Conservation (phyloP, 2,888 invertebrate genomes). For the Tanytarsus gracilentus region DNA sequence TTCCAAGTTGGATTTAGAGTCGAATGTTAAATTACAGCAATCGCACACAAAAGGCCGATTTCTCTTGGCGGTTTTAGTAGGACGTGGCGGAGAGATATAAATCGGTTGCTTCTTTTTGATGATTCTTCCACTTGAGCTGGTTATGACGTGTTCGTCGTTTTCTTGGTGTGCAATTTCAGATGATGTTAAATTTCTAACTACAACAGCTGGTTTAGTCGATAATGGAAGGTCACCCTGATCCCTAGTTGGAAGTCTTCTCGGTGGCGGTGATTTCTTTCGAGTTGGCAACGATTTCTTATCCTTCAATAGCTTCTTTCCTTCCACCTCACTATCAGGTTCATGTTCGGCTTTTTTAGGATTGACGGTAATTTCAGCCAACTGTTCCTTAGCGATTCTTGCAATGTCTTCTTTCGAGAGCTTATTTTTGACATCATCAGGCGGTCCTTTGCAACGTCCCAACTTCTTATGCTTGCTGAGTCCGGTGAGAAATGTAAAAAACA, state of each 20-base stretch:
- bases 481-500: slow-evolving; percentile 20
- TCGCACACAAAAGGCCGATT: slow-evolving; percentile 1
- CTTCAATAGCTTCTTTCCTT: background rate
- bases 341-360: background rate
- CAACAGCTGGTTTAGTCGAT: background rate
- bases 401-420: slow-evolving; percentile 14
- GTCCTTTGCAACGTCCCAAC: slow-evolving; percentile 21
- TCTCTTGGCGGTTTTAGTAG: background rate
- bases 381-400: slow-evolving; percentile 10
- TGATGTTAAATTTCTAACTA: background rate
- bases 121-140: slow-evolving; percentile 18
- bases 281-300: slow-evolving; percentile 10
- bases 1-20: background rate
- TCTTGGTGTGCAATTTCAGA: background rate
- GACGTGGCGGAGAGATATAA: background rate
- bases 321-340: background rate
- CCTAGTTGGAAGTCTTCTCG: no score
- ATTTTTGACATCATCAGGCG: background rate
- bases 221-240: no score
- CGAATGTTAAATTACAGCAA: background rate
- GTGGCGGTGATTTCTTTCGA: background rate
- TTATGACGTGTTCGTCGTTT: background rate
- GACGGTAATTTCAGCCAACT: slow-evolving; percentile 14
- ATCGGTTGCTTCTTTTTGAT: slow-evolving; percentile 16
- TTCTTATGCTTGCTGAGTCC: slow-evolving; percentile 19